Conservation (phyloP, 1,140 invertebrate species). For the Macrocentrus cingulum region DNA sequence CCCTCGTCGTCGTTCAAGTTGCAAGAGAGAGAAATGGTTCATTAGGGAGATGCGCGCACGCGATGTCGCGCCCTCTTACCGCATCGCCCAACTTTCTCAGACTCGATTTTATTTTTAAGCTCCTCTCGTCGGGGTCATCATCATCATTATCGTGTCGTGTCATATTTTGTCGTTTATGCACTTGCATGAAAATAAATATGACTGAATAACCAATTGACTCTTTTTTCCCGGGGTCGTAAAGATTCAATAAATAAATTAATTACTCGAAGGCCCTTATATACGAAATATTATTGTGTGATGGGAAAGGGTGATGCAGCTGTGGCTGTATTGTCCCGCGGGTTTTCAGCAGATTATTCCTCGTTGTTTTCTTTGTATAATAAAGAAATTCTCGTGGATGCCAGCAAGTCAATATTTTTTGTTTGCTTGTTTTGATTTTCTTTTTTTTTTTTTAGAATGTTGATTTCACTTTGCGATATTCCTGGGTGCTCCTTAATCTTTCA, state of each 20-base stretch:
- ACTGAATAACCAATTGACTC: not conserved
- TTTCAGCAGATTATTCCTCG: too few relatives aligned
- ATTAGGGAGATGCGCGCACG: slow-evolving; percentile 29
- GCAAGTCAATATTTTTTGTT: too few relatives aligned
- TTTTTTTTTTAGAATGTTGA: too few relatives aligned
- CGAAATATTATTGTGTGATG: too few relatives aligned
- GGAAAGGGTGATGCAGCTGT: too few relatives aligned
- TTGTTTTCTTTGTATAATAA: too few relatives aligned
- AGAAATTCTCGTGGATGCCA: too few relatives aligned
- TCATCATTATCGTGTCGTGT: not conserved
- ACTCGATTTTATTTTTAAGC: slow-evolving; percentile 7
- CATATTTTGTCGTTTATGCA: not conserved
- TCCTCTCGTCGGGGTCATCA: not conserved
- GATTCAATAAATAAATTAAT: too few relatives aligned
- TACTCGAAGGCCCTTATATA: too few relatives aligned
- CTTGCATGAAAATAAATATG: slow-evolving; percentile 3
- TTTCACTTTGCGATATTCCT: not conserved
- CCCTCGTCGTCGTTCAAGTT: not conserved
- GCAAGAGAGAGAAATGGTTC: slow-evolving; percentile 18
- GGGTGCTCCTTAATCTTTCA: slow-evolving; percentile 14
- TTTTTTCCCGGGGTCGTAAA: not conserved
- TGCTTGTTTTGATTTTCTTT: too few relatives aligned
- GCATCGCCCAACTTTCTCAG: slow-evolving; percentile 13
- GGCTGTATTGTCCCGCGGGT: too few relatives aligned
- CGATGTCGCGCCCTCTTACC: slow-evolving; percentile 25